These are phyloP conservation scores for Parelbella ahira DNA, from an alignment of 2,888 invertebrate species.

Conservation along the genomic window DNA sequence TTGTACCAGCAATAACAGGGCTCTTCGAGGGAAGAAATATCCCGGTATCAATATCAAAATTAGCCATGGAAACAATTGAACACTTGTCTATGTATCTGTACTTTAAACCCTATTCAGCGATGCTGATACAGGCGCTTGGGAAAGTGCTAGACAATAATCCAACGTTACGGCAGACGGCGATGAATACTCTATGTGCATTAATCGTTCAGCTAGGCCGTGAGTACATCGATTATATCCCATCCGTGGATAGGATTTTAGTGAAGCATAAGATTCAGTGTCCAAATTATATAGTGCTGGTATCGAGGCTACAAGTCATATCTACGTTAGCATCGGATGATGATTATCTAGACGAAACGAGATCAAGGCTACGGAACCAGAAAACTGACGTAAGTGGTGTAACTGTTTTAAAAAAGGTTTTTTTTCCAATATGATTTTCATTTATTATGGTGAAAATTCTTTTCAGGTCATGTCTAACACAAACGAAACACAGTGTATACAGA, in stretches of 20 bases:
- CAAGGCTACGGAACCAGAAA: constrained; percentile 84
- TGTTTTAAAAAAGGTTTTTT: not conserved
- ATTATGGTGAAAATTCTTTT: too few species aligned
- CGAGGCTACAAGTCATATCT: constrained; percentile 86
- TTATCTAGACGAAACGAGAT: constrained; percentile 83
- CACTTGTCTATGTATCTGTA: constrained; percentile 93
- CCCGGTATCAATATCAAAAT: constrained; percentile 86
- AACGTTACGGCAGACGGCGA: constrained; percentile 87
- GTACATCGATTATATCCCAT: constrained; percentile 94
- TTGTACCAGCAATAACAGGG: constrained; percentile 95
- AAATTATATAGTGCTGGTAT: constrained; percentile 89
- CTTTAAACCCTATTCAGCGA: constrained; percentile 94
- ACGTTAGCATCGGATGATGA: constrained; percentile 89
- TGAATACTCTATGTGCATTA: constrained; percentile 94
- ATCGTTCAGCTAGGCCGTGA: constrained; percentile 94
- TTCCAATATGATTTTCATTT: too few species aligned
- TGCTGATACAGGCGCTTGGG: constrained; percentile 96
- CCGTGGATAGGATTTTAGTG: constrained; percentile 91
- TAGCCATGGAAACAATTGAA: constrained; percentile 92
- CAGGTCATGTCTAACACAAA: constrained; percentile 52
- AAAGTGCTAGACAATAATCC: constrained; percentile 91
- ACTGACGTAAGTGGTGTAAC: constrained; percentile 79
- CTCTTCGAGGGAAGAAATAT: constrained; percentile 93
- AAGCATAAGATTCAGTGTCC: constrained; percentile 90
- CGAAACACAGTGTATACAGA: constrained; percentile 84